Conservation (phyloP, 2,888 invertebrate species). For the Drosophila lacicola region DNA sequence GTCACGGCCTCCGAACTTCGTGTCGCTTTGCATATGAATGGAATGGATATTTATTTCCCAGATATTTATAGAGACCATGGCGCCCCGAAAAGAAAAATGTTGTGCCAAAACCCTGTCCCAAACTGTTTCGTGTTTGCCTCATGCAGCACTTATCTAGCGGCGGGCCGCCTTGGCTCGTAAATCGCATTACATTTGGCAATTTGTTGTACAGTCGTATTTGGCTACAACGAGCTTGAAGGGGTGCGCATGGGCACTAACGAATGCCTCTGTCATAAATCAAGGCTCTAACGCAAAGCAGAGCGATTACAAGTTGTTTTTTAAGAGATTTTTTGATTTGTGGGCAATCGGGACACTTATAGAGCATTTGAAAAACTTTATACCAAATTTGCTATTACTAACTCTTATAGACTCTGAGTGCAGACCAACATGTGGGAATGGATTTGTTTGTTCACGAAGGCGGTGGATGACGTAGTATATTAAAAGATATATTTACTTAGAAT, state of each 20-base stretch:
- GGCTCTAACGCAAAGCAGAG: neutral
- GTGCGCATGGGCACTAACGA: neutral
- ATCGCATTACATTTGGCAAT: slow-evolving; percentile 75
- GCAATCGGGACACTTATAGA: too few relatives aligned
- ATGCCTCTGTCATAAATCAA: neutral
- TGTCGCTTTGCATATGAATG: slow-evolving; percentile 59
- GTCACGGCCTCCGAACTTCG: slow-evolving; percentile 62
- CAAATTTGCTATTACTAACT: too few relatives aligned
- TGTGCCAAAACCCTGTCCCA: neutral
- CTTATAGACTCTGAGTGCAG: too few relatives aligned
- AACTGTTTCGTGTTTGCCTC: slow-evolving; percentile 52
- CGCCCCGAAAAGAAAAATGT: neutral
- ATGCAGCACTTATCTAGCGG: slow-evolving; percentile 54
- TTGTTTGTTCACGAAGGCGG: too few relatives aligned
- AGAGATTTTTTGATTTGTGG: too few relatives aligned
- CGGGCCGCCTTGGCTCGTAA: slow-evolving; percentile 41
- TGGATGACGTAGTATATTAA: too few relatives aligned
- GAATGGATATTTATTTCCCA: slow-evolving; percentile 32
- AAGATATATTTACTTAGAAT: too few relatives aligned
- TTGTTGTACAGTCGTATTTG: slow-evolving; percentile 32
- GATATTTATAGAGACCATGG: slow-evolving; percentile 64
- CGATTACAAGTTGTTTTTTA: too few relatives aligned
- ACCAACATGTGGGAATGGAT: too few relatives aligned
- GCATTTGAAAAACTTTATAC: too few relatives aligned
- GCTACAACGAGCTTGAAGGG: neutral